Evolutionary conservation across 2,888 invertebrate genomes (phyloP).

Genomic region (Machimus rusticus): DNA sequence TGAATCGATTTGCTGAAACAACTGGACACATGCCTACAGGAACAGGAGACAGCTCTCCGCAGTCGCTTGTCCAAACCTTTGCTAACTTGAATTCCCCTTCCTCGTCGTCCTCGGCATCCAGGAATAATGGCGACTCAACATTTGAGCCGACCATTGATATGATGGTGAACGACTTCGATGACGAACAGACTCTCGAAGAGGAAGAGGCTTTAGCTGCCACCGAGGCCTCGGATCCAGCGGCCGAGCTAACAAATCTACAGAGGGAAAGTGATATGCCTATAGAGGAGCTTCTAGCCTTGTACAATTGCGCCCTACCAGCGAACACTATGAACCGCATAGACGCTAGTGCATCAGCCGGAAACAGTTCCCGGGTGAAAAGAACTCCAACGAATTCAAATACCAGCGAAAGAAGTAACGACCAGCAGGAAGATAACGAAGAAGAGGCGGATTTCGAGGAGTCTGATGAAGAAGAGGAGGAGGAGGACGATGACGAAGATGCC

Average conservation of each 20-base stretch:
- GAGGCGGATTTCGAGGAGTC: constrained; percentile 56
- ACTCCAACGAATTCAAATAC: constrained; percentile 50
- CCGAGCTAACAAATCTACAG: constrained; percentile 88
- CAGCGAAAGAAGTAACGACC: constrained; percentile 50
- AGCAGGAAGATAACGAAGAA: constrained; percentile 60
- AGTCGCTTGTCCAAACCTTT: constrained; percentile 46
- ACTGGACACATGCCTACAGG: constrained; percentile 5
- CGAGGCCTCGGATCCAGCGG: constrained; percentile 82
- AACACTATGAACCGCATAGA: constrained; percentile 26
- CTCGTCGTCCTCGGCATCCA: constrained; percentile 53
- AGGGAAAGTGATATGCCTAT: constrained; percentile 96
- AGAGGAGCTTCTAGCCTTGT: constrained; percentile 89
- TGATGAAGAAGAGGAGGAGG: constrained; percentile 53
- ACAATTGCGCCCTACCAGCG: constrained; percentile 67
- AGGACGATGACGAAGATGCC: constrained; percentile 40
- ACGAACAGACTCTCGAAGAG: constrained; percentile 95
- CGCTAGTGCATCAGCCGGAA: not conserved
- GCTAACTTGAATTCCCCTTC: constrained; percentile 55
- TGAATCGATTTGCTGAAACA: not conserved
- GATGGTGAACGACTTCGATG: constrained; percentile 97
- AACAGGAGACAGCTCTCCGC: constrained; percentile 6
- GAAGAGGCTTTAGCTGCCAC: constrained; percentile 94
- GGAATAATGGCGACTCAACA: constrained; percentile 62
- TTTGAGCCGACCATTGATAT: constrained; percentile 95
- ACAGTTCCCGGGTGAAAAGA: constrained; percentile 39